Conservation (phyloP, 2,888 invertebrate genomes). For the Drosophila picticornis region DNA sequence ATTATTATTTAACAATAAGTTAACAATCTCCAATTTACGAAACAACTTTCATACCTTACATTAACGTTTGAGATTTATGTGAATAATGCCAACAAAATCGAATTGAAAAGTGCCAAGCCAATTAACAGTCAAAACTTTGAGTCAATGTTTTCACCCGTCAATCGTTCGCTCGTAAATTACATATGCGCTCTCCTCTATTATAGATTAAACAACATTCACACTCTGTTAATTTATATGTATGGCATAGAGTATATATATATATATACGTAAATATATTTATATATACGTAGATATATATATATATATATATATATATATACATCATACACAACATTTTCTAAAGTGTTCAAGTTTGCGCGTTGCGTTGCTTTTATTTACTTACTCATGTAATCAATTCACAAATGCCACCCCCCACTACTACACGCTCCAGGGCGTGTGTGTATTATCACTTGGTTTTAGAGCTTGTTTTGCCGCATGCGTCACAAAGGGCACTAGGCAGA, state of each 20-base stretch:
- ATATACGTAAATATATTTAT: not conserved
- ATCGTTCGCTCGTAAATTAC: slow-evolving; percentile 40
- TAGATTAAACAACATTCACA: slow-evolving; percentile 42
- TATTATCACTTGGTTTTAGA: slow-evolving; percentile 47
- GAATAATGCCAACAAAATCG: slow-evolving; percentile 37
- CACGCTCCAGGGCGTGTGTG: not conserved
- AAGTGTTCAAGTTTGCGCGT: slow-evolving; percentile 5
- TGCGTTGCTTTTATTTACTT: slow-evolving; percentile 15
- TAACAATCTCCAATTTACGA: slow-evolving; percentile 28
- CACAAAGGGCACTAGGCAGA: slow-evolving; percentile 47
- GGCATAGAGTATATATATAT: slow-evolving; percentile 5
- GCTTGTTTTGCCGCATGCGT: slow-evolving; percentile 32
- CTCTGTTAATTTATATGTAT: slow-evolving; percentile 37
- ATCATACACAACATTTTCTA: slow-evolving; percentile 11
- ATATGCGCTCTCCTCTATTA: slow-evolving; percentile 4
- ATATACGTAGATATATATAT: not conserved
- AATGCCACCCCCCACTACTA: not conserved
- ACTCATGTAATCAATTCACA: slow-evolving; percentile 36
- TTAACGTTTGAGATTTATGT: slow-evolving; percentile 43
- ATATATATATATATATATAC: not conserved
- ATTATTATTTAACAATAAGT: slow-evolving; percentile 22
- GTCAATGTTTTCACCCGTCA: slow-evolving; percentile 40
- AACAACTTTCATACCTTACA: slow-evolving; percentile 20
- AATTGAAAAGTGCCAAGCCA: slow-evolving; percentile 33
- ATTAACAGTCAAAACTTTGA: slow-evolving; percentile 51